Evolutionary conservation across 2,888 invertebrate species (phyloP).

Genomic region (Polyommatus icarus): DNA sequence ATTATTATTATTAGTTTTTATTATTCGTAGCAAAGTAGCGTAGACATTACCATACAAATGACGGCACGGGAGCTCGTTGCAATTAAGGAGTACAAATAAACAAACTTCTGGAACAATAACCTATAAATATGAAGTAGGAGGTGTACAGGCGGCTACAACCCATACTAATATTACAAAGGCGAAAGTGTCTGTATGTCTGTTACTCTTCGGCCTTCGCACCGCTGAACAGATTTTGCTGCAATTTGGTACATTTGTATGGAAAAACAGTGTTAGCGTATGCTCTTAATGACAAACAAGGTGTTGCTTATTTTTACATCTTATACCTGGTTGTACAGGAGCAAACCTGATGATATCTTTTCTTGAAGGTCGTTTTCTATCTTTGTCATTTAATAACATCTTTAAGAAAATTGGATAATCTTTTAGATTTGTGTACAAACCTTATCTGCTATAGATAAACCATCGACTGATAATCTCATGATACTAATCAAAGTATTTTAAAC

Average conservation of each 20-base stretch:
- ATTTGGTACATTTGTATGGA: too few relatives aligned
- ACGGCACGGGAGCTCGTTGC: neutral
- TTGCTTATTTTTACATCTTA: too few relatives aligned
- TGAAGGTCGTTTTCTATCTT: neutral
- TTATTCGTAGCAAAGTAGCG: too few relatives aligned
- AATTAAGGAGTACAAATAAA: slow-evolving; percentile 9
- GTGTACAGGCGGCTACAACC: neutral
- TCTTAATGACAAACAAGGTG: too few relatives aligned
- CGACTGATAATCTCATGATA: neutral
- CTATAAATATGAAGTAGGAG: neutral
- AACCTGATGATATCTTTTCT: neutral
- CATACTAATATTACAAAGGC: too few relatives aligned
- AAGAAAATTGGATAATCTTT: neutral
- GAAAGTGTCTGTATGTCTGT: too few relatives aligned
- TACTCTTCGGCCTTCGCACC: too few relatives aligned
- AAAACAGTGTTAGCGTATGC: too few relatives aligned
- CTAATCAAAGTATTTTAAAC: neutral
- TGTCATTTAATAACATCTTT: neutral
- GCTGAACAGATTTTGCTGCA: too few relatives aligned
- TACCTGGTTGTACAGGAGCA: too few relatives aligned
- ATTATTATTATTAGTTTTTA: too few relatives aligned
- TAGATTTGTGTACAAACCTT: neutral
- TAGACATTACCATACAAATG: slow-evolving; percentile 16
- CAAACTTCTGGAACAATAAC: neutral
- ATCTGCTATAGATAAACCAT: neutral